Evolutionary conservation across 1,140 invertebrate genomes (phyloP).

Genomic region (Eubasilissa regina): DNA sequence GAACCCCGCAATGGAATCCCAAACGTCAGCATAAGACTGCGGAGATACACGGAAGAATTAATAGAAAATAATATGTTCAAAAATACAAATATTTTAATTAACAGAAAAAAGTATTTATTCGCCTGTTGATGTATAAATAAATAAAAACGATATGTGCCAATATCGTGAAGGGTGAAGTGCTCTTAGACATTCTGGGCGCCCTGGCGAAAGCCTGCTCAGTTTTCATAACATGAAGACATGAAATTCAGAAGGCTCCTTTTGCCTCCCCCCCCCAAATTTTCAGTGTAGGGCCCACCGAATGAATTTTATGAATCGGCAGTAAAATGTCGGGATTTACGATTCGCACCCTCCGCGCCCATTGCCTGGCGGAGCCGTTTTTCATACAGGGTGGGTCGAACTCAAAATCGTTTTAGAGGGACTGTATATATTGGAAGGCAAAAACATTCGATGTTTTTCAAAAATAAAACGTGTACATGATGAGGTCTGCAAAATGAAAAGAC

Average conservation of each 20-base stretch:
- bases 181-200: background rate
- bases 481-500: too few species aligned
- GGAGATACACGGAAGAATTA: too few species aligned
- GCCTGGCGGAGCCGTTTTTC: constrained; percentile 11
- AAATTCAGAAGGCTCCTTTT: background rate
- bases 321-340: constrained; percentile 59
- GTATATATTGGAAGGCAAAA: too few species aligned
- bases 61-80: too few species aligned
- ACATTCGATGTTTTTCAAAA: too few species aligned
- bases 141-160: too few species aligned
- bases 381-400: background rate
- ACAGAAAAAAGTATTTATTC: too few species aligned
- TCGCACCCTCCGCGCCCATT: constrained; percentile 22
- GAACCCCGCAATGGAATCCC: too few species aligned
- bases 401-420: background rate
- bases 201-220: background rate
- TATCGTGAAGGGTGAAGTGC: background rate
- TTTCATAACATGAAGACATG: constrained; percentile 46
- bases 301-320: constrained; percentile 61
- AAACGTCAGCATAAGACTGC: too few species aligned
- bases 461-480: too few species aligned
- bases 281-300: constrained; percentile 26
- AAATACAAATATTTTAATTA: too few species aligned
- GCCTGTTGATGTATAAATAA: too few species aligned
- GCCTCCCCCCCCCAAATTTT: background rate